Percentiles rank a stretch among this genome's conserved stretches.
Conservation (phyloP, 2,797 vertebrate genomes). For the Sebastolobus alascanus region DNA sequence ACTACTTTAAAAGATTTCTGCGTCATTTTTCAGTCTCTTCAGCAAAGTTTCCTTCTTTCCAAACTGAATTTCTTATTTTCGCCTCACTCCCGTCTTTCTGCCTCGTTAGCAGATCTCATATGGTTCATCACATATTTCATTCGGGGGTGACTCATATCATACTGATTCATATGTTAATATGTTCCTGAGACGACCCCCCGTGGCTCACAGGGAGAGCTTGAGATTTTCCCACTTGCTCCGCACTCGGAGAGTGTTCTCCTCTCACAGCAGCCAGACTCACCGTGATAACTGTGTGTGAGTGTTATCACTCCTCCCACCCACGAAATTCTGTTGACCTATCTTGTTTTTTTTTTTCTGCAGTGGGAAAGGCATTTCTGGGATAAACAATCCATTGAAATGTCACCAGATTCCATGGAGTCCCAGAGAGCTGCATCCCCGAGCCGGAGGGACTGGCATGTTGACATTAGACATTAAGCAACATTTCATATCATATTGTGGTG, state of each 20-base stretch:
- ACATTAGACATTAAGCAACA: slow-evolving; percentile 68
- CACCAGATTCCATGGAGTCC: slow-evolving; percentile 69
- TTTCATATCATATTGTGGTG: slow-evolving; percentile 58
- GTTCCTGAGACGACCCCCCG: slow-evolving; percentile 52
- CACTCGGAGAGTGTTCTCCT: slow-evolving; percentile 31
- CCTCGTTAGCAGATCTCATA: slow-evolving; percentile 41
- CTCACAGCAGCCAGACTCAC: slow-evolving; percentile 28
- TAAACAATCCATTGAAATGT: slow-evolving; percentile 76
- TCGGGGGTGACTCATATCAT: slow-evolving; percentile 36
- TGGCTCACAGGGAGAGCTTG: slow-evolving; percentile 14
- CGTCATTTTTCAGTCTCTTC: background rate
- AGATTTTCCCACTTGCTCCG: slow-evolving; percentile 38
- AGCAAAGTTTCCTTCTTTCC: slow-evolving; percentile 7
- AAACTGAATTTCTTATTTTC: slow-evolving; percentile 19
- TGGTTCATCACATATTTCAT: slow-evolving; percentile 49
- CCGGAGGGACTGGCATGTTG: slow-evolving; percentile 52
- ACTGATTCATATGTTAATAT: slow-evolving; percentile 74
- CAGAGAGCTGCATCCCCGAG: slow-evolving; percentile 38
- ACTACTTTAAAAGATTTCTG: too few relatives aligned
- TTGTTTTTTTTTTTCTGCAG: slow-evolving; percentile 28
- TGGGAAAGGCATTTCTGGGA: slow-evolving; percentile 56
- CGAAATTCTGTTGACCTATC: slow-evolving; percentile 56
- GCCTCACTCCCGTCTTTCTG: background rate
- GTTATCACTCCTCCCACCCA: slow-evolving; percentile 52
- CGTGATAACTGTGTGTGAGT: slow-evolving; percentile 46